Evolutionary conservation across 2,888 invertebrate species (phyloP).

Genomic region (Caenorhabditis sp.): DNA sequence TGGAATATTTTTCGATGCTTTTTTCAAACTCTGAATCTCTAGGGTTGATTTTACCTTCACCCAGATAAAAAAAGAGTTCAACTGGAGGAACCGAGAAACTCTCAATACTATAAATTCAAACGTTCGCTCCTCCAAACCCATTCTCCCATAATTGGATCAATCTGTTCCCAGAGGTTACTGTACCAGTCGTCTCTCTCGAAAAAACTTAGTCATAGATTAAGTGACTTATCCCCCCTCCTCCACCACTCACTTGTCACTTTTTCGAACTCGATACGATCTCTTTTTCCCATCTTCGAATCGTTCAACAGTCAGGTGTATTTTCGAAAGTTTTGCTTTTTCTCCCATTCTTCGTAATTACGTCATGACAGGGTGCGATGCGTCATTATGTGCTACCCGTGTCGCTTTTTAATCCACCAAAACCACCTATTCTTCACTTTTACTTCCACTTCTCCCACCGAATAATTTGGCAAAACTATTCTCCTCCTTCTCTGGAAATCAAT

Average conservation of each 20-base stretch:
- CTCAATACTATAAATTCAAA: not conserved
- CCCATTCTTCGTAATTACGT: slow-evolving; percentile 46
- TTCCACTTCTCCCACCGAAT: slow-evolving; percentile 20
- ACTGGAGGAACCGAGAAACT: too few species aligned
- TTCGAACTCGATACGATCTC: slow-evolving; percentile 53
- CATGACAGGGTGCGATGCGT: slow-evolving; percentile 41
- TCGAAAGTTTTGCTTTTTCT: slow-evolving; percentile 38
- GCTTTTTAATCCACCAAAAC: slow-evolving; percentile 51
- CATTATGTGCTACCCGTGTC: slow-evolving; percentile 43
- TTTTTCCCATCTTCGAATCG: slow-evolving; percentile 18
- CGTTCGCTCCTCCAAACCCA: not conserved
- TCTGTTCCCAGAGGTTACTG: not conserved
- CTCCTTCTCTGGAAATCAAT: slow-evolving; percentile 27
- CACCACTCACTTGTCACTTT: slow-evolving; percentile 38
- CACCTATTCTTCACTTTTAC: slow-evolving; percentile 48
- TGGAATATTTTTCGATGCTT: too few species aligned
- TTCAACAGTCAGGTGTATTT: slow-evolving; percentile 16
- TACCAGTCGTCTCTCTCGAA: not conserved
- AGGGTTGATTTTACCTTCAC: too few species aligned
- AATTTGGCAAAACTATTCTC: slow-evolving; percentile 12
- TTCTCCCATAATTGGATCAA: not conserved
- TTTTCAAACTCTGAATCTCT: too few species aligned
- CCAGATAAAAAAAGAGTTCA: too few species aligned
- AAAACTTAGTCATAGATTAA: slow-evolving; percentile 11
- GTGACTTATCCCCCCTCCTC: slow-evolving; percentile 19